A percentile compares a stretch with the other conserved stretches of the same genome.
Evolutionary conservation across 2,797 vertebrate genomes (phyloP).

Genomic region (Anguilla obscura): DNA sequence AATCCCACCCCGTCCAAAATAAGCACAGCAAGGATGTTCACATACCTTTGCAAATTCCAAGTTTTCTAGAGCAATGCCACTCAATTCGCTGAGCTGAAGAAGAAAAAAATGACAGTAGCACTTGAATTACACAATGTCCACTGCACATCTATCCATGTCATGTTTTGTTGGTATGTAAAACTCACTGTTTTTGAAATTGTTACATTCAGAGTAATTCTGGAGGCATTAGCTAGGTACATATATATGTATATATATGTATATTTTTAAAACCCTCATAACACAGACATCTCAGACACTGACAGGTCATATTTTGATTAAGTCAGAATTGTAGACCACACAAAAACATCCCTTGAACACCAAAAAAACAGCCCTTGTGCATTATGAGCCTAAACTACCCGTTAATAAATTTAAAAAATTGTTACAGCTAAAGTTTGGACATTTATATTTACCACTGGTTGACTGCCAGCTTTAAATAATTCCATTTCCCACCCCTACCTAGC

Average conservation of each 20-base stretch:
- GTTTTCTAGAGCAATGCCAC: slow-evolving; percentile 86
- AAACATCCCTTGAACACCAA: not conserved
- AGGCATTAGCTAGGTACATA: not conserved
- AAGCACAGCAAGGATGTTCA: not conserved
- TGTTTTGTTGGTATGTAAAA: not conserved
- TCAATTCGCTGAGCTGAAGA: slow-evolving; percentile 88
- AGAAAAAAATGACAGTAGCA: slow-evolving; percentile 31
- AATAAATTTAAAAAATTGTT: too few relatives aligned
- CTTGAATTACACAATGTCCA: not conserved
- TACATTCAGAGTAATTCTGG: not conserved
- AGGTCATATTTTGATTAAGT: not conserved
- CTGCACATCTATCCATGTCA: not conserved
- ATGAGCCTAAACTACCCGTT: too few relatives aligned
- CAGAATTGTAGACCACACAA: not conserved
- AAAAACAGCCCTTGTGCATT: not conserved
- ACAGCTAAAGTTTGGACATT: not conserved
- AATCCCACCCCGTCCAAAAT: not conserved
- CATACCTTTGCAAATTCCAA: slow-evolving; percentile 97
- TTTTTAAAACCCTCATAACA: too few relatives aligned
- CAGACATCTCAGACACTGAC: not conserved
- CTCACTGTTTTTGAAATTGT: not conserved
- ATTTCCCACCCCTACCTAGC: not conserved
- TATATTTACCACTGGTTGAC: not conserved
- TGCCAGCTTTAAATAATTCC: not conserved
- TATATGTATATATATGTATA: too few relatives aligned